Conservation (phyloP, 1,140 invertebrate species). For the Brachionus manjavacas region DNA sequence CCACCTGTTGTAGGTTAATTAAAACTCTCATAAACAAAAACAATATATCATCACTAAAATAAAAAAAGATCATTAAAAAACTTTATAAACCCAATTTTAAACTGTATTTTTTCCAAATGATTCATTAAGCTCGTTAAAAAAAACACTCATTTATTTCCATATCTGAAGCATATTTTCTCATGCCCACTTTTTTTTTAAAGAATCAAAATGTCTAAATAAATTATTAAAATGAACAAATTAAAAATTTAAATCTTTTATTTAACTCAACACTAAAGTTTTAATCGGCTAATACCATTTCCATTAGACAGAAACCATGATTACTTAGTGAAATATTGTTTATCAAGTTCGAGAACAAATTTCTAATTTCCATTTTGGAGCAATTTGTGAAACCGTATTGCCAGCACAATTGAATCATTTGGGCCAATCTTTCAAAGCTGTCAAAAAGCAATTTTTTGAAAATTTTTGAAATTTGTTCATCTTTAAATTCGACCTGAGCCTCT, state of each 20-base stretch:
- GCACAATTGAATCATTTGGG: constrained; percentile 6
- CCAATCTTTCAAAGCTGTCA: constrained; percentile 28
- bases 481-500: neutral
- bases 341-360: neutral
- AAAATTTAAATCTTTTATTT: too few relatives aligned
- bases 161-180: neutral
- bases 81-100: neutral
- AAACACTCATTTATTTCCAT: neutral
- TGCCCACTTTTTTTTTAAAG: neutral
- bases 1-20: neutral
- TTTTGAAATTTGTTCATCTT: neutral
- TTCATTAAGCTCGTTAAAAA: neutral
- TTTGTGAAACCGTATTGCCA: constrained; percentile 3
- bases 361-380: constrained; percentile 4
- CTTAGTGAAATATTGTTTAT: neutral
- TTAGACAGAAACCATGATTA: neutral
- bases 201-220: neutral
- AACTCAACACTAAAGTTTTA: neutral
- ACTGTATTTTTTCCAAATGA: neutral
- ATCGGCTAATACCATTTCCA: neutral
- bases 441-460: neutral
- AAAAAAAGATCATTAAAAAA: neutral
- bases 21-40: neutral
- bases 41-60: neutral
- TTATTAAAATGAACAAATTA: neutral